A percentile compares a stretch with the other conserved stretches of the same genome.
These are phyloP conservation scores for Isichthys henryi DNA, from an alignment of 2,113 vertebrate genomes.

Conservation along the genomic window DNA sequence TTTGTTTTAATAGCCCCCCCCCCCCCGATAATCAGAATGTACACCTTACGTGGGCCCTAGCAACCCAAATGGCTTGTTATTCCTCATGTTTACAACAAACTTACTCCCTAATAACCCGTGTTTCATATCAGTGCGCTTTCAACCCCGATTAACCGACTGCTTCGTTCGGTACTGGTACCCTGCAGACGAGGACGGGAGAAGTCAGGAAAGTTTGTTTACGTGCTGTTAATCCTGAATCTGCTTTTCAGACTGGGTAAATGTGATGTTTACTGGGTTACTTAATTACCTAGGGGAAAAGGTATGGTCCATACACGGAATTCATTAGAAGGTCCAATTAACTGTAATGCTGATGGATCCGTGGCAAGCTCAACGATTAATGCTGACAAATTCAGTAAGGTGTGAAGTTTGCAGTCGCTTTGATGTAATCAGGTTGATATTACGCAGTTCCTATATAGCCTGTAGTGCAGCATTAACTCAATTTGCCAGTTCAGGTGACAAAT, in stretches of 20 bases:
- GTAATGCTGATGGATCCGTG: conserved; percentile 99
- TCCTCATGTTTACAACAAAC: conserved; percentile 12
- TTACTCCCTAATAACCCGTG: background rate
- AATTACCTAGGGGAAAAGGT: conserved; percentile 87
- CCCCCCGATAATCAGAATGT: conserved; percentile 20
- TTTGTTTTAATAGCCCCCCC: conserved; percentile 51
- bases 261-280: conserved; percentile 79
- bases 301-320: conserved; percentile 84
- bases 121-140: background rate
- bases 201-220: background rate
- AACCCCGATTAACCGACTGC: background rate
- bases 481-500: conserved; percentile 97
- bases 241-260: conserved; percentile 18
- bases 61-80: conserved; percentile 3
- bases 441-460: conserved; percentile 83
- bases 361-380: conserved; percentile 97
- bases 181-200: background rate
- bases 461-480: conserved; percentile 95
- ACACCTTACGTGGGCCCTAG: background rate
- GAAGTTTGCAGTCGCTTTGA: conserved; percentile 94
- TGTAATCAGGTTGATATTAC: conserved; percentile 99
- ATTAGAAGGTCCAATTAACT: conserved; percentile 98
- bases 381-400: conserved; percentile 99
- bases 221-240: background rate
- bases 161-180: background rate